phyloP scores from a whole-genome alignment of 1,140 invertebrate genomes.

The Brachystomella parvula region DNA sequence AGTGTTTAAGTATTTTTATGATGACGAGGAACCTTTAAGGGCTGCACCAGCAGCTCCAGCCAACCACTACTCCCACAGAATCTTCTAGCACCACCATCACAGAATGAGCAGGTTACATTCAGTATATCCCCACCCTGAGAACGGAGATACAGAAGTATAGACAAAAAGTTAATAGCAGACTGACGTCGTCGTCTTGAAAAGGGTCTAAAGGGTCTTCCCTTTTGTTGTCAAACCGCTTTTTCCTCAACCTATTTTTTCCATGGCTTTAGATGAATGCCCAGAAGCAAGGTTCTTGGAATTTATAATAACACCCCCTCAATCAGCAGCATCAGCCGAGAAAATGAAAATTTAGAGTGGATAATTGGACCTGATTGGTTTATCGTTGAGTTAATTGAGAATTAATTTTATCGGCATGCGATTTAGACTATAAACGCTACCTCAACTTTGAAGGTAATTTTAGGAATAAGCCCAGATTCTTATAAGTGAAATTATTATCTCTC shows the following conservation, averaged over 20 bases:
- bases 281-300: neutral
- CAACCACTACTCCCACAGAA: too few species aligned
- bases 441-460: too few species aligned
- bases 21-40: neutral
- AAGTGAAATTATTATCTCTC: too few species aligned
- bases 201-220: too few species aligned
- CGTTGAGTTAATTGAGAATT: too few species aligned
- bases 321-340: neutral
- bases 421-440: too few species aligned
- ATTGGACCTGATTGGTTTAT: neutral
- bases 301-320: neutral
- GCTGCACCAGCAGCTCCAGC: neutral
- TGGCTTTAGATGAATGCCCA: conserved; percentile 3
- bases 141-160: neutral
- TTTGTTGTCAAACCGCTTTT: neutral
- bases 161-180: conserved; percentile 10
- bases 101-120: conserved; percentile 3
- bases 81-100: too few species aligned
- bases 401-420: too few species aligned
- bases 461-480: too few species aligned
- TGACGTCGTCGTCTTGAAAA: conserved; percentile 3
- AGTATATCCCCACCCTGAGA: too few species aligned
- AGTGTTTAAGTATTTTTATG: neutral
- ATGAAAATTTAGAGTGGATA: neutral
- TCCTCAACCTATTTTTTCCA: neutral